Evolutionary conservation across 2,113 vertebrate genomes (phyloP).

Genomic region (Isurus oxyrinchus): DNA sequence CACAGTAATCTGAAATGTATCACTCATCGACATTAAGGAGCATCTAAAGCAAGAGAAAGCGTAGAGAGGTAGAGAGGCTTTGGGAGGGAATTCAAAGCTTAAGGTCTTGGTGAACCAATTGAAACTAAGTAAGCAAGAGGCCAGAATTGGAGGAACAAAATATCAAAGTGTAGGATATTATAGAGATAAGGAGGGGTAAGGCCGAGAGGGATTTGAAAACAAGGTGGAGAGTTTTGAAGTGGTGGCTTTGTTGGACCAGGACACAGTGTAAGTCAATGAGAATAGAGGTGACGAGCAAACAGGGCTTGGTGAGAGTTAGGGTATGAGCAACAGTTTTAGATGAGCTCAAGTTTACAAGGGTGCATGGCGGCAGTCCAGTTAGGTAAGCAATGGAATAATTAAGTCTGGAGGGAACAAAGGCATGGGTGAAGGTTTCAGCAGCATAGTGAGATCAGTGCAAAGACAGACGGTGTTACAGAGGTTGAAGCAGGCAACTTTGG

Average conservation of each 20-base stretch:
- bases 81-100: no score
- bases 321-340: background rate
- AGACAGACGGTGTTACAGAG: background rate
- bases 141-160: background rate
- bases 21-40: no score
- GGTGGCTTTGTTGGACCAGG: background rate
- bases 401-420: background rate
- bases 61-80: no score
- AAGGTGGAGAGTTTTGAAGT: no score
- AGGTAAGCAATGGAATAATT: background rate
- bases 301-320: background rate
- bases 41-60: no score
- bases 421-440: background rate
- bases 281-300: background rate
- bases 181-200: background rate
- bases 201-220: background rate
- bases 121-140: background rate
- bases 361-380: background rate
- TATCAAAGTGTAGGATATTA: background rate
- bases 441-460: background rate
- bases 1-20: no score
- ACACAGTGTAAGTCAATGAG: background rate
- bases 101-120: background rate
- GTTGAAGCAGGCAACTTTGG: background rate
- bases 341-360: background rate